Evolutionary conservation across 1,140 invertebrate species (phyloP), one percentile per base, ranked within the genome.

Genomic region (Ips typographus): DNA sequence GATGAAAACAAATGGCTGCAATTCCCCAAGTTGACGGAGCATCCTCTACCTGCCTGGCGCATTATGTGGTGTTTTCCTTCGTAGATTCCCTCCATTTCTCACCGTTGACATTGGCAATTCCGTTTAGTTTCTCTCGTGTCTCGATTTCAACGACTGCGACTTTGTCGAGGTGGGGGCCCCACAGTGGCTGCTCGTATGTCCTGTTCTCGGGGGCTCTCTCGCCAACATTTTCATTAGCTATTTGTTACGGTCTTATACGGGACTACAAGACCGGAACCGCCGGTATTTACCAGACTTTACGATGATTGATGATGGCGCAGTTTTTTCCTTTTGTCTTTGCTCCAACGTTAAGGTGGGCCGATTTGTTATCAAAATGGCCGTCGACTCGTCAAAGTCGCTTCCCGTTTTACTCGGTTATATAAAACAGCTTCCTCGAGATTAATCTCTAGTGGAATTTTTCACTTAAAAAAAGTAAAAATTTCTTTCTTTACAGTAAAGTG

Each of bases 141-240:
- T 74, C 71, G 71, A 71, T 65, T 71, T 72, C 73, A 74, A 78
- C 71, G 73, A 74, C 74, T 74, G 68, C 71, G 72, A 74, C 75
- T 78, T 78, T 77, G 72, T 78, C 76, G 75, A 61, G 71, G 70
- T 68, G 56, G 67, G 8, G 37, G 37, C 36, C 38, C 51, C 43
- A 37, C 51, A 44, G 49, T 56, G 42, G 40, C 57, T 40, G 56
- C 44, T 53, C 40, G 60, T 62, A 59, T 69, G 67, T 69, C 67
- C 67, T 70, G 61, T 53, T 70, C 60, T 70, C 42, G 38, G 59
- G 49, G 60, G 67, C 40, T 64, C 68, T 68, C 72, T 77, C 74
- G 71, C 70, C 72, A 77, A 77, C 76, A 77, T 77, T 77, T 77
- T 77, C 76, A 77, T 77, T 77, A 76, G 76, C 76, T 76, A 77